phyloP scores from a whole-genome alignment of 2,888 invertebrate genomes.

The Drosophila seclusa region DNA sequence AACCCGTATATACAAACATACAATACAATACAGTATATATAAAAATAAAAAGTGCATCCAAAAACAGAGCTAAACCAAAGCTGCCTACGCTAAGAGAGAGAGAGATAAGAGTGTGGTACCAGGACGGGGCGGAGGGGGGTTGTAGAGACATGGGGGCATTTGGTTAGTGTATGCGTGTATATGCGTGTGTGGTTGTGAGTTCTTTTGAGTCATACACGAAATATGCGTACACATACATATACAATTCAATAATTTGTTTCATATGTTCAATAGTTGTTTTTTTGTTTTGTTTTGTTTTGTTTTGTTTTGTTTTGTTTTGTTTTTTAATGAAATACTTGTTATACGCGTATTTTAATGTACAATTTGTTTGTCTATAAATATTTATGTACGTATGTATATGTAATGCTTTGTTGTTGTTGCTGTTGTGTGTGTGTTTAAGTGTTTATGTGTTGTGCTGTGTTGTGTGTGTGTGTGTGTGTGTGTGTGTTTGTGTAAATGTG shows the following conservation, averaged over 20 bases:
- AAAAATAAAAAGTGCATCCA: constrained; percentile 67
- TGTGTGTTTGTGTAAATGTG: constrained; percentile 20
- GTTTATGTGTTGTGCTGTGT: neutral
- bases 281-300: constrained; percentile 8
- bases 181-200: constrained; percentile 7
- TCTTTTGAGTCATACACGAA: constrained; percentile 22
- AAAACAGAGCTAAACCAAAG: constrained; percentile 74
- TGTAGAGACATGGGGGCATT: neutral
- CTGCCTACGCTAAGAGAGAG: constrained; percentile 59
- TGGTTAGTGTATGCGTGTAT: constrained; percentile 6
- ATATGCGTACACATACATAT: constrained; percentile 40
- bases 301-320: constrained; percentile 8
- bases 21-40: constrained; percentile 32
- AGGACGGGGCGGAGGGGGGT: neutral
- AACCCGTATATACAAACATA: constrained; percentile 21
- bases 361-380: constrained; percentile 74
- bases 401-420: constrained; percentile 52
- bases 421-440: constrained; percentile 42
- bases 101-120: constrained; percentile 9
- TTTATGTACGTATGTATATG: constrained; percentile 37
- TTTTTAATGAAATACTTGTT: constrained; percentile 53
- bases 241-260: constrained; percentile 31
- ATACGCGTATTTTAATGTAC: constrained; percentile 67
- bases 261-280: constrained; percentile 51
- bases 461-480: constrained; percentile 25